A percentile compares a stretch with the other conserved stretches of the same genome.
phyloP scores from a whole-genome alignment of 1,140 invertebrate species.

The Pseudomyrmex dendroicus region DNA sequence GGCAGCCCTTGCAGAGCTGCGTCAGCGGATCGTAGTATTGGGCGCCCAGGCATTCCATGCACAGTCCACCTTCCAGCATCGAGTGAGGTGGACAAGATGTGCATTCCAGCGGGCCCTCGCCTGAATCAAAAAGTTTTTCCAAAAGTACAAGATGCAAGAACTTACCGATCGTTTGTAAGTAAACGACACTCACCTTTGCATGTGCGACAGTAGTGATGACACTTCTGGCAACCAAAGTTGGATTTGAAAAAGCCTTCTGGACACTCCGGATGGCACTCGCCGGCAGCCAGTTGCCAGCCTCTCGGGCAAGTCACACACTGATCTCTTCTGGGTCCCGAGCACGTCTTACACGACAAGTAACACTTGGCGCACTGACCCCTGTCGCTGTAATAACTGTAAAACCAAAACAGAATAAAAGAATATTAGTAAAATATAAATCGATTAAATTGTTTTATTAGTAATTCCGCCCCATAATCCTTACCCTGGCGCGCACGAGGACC shows the following conservation, averaged over 20 bases:
- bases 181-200: slow-evolving; percentile 87
- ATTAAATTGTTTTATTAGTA: too few relatives aligned
- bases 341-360: slow-evolving; percentile 93
- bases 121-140: slow-evolving; percentile 77
- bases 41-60: slow-evolving; percentile 90
- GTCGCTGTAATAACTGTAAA: slow-evolving; percentile 92
- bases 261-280: slow-evolving; percentile 93
- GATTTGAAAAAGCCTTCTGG: slow-evolving; percentile 93
- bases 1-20: slow-evolving; percentile 89
- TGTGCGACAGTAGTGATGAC: slow-evolving; percentile 93
- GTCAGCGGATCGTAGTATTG: slow-evolving; percentile 90
- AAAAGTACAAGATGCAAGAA: not conserved
- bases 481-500: slow-evolving; percentile 89
- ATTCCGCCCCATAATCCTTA: slow-evolving; percentile 68
- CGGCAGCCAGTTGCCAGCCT: slow-evolving; percentile 91
- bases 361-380: slow-evolving; percentile 92
- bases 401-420: not conserved
- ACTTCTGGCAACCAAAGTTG: slow-evolving; percentile 92
- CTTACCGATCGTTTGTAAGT: not conserved
- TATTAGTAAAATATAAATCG: too few relatives aligned
- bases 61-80: slow-evolving; percentile 90
- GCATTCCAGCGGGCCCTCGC: slow-evolving; percentile 90
- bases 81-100: slow-evolving; percentile 90
- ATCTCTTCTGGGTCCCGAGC: slow-evolving; percentile 91
- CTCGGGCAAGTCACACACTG: slow-evolving; percentile 93